Percentiles rank a stretch among this genome's conserved stretches.
Evolutionary conservation across 2,797 vertebrate genomes (phyloP).

Genomic region (Adelosebastes latens): DNA sequence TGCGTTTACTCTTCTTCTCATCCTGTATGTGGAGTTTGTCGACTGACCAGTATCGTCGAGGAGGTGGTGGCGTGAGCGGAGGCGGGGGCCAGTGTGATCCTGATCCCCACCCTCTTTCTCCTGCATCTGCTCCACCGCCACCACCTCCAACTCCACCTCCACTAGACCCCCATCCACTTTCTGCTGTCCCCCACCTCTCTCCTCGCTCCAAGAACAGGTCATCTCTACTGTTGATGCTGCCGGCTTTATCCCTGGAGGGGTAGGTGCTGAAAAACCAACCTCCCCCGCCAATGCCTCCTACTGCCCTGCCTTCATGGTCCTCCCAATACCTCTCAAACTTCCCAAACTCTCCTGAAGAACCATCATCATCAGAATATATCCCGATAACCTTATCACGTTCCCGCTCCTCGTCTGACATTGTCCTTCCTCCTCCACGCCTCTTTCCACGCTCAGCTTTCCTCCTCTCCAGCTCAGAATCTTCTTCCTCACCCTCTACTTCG

Average conservation of each 20-base stretch:
- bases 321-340: constrained; percentile 88
- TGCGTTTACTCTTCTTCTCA: constrained; percentile 83
- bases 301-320: constrained; percentile 82
- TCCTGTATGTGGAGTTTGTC: constrained; percentile 89
- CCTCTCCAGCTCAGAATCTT: constrained; percentile 78
- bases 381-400: constrained; percentile 80
- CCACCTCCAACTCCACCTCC: constrained; percentile 52
- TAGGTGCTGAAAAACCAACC: constrained; percentile 88
- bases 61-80: constrained; percentile 82
- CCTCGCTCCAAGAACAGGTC: constrained; percentile 79
- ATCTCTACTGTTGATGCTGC: constrained; percentile 84
- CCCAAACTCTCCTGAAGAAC: constrained; percentile 86
- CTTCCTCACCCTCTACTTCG: constrained; percentile 75
- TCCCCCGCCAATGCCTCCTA: constrained; percentile 84
- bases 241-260: constrained; percentile 83
- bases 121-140: constrained; percentile 33
- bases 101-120: constrained; percentile 76
- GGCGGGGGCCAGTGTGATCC: constrained; percentile 81
- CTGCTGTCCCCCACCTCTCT: constrained; percentile 76
- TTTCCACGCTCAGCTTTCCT: constrained; percentile 73
- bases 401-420: constrained; percentile 79
- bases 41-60: constrained; percentile 92
- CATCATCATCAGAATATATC: constrained; percentile 80
- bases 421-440: constrained; percentile 68
- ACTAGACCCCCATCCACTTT: constrained; percentile 76